Evolutionary conservation across 2,113 vertebrate genomes (phyloP), one percentile per base, ranked within the genome.

Genomic region (Pristiophorus japonicus): DNA sequence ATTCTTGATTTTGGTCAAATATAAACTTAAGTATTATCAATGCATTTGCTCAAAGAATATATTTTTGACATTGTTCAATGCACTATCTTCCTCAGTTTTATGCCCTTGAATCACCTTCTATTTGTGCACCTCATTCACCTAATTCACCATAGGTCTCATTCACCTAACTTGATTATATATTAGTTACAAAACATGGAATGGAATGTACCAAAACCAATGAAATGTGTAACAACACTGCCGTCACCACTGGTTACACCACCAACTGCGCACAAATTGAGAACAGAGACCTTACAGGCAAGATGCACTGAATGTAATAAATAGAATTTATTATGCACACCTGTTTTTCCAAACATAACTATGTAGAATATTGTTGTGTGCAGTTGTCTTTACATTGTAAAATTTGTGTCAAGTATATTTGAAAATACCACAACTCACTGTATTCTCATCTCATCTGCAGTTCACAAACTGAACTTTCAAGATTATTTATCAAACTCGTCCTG

Each of bases 111-210:
- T 66, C 20, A 94, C 22, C 30, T 63, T 63, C n/a, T 92, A n/a
- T 45, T 14, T 92, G 30, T 42, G 42, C 38, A n/a, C 6, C 47
- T 30, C 22, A 34, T 55, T 88, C 92, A 67, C 42, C 22, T 4
- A 94, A 67, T 65, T n/a, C n/a, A n/a, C n/a, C n/a, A n/a, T n/a
- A n/a, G n/a, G n/a, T n/a, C 47, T 30, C 22, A 34, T 55, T 88
- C 92, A 67, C 42, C 22, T 4, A 94, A 67, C n/a, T 65, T 45
- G 90, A 38, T 65, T 34, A n/a, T 93, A 88, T 51, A 65, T 63
- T 67, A 94, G 63, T 47, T 67, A 94, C 65, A 94, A 94, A 94
- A 47, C 65, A 70, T 47, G 65, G 65, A 94, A 94, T 94, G 65
- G 92, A 94, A 94, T 94, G 65, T 70, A 45, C 22, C 65, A 42